Base-by-base conservation (phyloP, 2,797 vertebrate species). In the Poeciliopsis gracilis region DNA sequence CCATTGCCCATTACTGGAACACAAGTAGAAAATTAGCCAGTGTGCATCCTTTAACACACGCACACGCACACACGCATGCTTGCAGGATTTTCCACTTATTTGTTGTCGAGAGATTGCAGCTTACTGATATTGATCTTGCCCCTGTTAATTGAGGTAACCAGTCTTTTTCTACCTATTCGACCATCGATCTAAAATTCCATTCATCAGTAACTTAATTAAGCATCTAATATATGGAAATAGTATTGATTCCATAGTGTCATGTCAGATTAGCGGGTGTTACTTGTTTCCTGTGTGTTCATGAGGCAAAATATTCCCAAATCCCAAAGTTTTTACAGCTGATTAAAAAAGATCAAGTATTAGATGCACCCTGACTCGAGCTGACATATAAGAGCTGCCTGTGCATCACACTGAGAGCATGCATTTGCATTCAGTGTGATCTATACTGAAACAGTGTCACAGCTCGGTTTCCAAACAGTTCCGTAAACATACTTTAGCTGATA, bases 141-240 rank as follows among this genome's bases (percentile, higher is more conserved):
- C 79, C 82, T 93, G 91, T 93, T 95, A 93, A 95, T 91, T 92
- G 91, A 91, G 86, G 87, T 80, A 91, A 86, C 79, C 82, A 84
- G 82, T 89, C 57, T 93, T 91, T 94, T 93, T 92, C 80, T 77
- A 89, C 87, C 91, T 88, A 92, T 94, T 92, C 89, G 70, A 90
- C 76, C 82, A 94, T 94, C 93, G 94, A 95, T 94, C 88, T 87
- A 70, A 92, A 92, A 93, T 87, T 79, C 77, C 87, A 94, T 94
- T 85, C 88, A 73, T 93, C 93, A 91, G 82, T 88, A 71, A 89
- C 88, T 92, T 94, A 93, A 94, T 94, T 94, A 92, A 93, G 92
- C 90, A 91, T 88, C 90, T 94, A 95, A 95, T 93, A 90, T 87
- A 90, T 80, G 87, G 80, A 93, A 94, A 90, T 93, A 81, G 77